phyloP scores from a whole-genome alignment of 2,888 invertebrate genomes.

The Cordilura impudica region DNA sequence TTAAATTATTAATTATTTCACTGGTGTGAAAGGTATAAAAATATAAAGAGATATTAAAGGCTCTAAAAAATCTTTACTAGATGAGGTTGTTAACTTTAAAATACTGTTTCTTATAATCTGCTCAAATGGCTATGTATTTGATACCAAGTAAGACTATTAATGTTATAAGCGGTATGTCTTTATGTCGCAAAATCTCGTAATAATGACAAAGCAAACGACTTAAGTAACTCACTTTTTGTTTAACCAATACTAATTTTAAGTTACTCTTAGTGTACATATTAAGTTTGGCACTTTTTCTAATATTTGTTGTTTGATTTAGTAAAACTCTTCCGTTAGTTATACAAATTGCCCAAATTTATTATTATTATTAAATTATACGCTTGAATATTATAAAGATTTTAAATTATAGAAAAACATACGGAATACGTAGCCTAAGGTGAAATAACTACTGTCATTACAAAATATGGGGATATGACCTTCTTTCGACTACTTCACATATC shows the following conservation, averaged over 20 bases:
- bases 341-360: background rate
- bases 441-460: background rate
- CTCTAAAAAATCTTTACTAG: too few relatives aligned
- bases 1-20: too few relatives aligned
- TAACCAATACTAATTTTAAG: background rate
- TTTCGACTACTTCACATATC: background rate
- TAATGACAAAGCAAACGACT: background rate
- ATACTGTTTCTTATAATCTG: too few relatives aligned
- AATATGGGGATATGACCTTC: background rate
- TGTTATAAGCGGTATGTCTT: too few relatives aligned
- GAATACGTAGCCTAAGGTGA: background rate
- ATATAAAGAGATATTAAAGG: too few relatives aligned
- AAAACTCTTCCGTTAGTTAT: background rate
- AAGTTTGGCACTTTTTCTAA: background rate
- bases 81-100: too few relatives aligned
- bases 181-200: too few relatives aligned
- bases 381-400: background rate
- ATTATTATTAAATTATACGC: background rate
- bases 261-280: background rate
- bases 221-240: too few relatives aligned
- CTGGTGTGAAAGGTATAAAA: too few relatives aligned
- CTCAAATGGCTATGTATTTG: too few relatives aligned
- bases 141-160: too few relatives aligned
- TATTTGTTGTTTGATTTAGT: background rate
- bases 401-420: background rate